Percentiles rank a stretch among this genome's conserved stretches.
Conservation (phyloP, 2,113 vertebrate genomes). For the Canis aureus region DNA sequence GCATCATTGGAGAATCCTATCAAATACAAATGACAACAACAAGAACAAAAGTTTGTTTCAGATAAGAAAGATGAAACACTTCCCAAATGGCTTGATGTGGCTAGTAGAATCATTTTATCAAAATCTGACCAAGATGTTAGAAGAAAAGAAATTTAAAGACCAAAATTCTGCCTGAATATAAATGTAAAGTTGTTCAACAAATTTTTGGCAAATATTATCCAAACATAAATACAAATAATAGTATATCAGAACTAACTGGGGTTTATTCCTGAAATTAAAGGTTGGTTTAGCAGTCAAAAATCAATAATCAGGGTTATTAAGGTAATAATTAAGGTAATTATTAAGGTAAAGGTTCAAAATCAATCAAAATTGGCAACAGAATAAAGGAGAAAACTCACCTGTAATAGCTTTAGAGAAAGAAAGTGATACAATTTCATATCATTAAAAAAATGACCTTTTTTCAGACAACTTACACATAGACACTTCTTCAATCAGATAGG, state of each 20-base stretch:
- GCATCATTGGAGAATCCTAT: neutral
- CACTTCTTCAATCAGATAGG: neutral
- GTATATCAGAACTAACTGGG: neutral
- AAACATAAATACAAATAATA: neutral
- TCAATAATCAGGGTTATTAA: neutral
- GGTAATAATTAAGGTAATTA: no score
- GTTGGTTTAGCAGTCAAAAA: neutral
- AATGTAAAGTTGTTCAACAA: neutral
- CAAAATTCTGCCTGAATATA: neutral
- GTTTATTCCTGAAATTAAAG: neutral
- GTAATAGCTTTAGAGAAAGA: neutral
- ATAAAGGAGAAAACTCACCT: neutral
- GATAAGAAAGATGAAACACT: neutral
- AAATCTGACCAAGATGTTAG: neutral
- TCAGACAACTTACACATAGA: neutral
- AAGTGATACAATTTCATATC: neutral
- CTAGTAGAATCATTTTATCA: neutral
- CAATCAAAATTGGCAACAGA: neutral
- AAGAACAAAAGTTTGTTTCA: neutral
- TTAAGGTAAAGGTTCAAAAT: neutral
- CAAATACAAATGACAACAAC: neutral
- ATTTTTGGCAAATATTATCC: neutral
- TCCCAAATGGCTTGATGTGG: neutral
- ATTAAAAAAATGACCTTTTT: neutral
- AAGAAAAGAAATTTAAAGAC: neutral